A percentile compares a stretch with the other conserved stretches of the same genome.
These are phyloP conservation scores for Arremon brunneinucha DNA, from an alignment of 2,797 vertebrate species.

Conservation along the genomic window DNA sequence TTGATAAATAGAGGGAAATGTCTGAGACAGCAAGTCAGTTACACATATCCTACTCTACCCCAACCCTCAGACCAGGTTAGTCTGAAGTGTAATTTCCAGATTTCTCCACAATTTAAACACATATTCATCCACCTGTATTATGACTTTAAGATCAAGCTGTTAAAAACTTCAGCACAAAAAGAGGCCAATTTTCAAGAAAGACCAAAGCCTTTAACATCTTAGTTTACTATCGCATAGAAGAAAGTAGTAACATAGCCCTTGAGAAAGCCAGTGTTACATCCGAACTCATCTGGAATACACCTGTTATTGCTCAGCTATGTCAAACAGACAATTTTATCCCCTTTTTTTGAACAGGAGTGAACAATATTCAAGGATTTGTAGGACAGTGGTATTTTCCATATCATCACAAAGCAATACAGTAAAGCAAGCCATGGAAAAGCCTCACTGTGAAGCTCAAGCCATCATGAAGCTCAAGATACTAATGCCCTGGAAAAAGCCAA, in stretches of 20 bases:
- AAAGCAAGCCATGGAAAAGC: not conserved
- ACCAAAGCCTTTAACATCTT: not conserved
- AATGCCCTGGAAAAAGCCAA: not conserved
- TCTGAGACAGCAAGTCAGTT: not conserved
- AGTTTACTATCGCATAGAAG: not conserved
- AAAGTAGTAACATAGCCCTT: not conserved
- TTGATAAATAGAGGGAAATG: not conserved
- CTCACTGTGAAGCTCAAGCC: not conserved
- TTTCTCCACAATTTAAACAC: not conserved
- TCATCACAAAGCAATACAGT: not conserved
- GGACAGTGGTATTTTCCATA: not conserved
- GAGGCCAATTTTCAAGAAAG: not conserved
- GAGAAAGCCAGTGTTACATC: not conserved
- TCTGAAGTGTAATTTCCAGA: not conserved
- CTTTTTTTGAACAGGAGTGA: not conserved
- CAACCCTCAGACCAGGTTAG: not conserved
- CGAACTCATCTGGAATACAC: not conserved
- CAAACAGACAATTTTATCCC: not conserved
- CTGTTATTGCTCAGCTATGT: not conserved
- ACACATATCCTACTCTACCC: not conserved
- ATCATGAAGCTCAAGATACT: not conserved
- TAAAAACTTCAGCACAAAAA: not conserved
- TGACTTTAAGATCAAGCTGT: not conserved
- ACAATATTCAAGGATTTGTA: not conserved
- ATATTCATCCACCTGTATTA: not conserved